A percentile compares a stretch with the other conserved stretches of the same genome.
Evolutionary conservation across 2,113 vertebrate species (phyloP).

Genomic region (Lucifuga dentata): DNA sequence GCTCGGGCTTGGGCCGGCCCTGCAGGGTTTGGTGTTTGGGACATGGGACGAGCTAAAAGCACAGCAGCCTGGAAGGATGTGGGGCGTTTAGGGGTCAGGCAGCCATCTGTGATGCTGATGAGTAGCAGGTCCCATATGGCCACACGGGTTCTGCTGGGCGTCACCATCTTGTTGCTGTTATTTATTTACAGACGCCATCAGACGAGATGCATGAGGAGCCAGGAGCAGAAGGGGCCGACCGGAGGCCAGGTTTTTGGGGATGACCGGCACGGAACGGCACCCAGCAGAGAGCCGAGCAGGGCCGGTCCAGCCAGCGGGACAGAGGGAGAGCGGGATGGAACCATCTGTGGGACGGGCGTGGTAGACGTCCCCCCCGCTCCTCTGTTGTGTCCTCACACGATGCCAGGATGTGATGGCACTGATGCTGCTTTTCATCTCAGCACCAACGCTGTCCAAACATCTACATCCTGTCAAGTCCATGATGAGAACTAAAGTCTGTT

Average conservation of each 20-base stretch:
- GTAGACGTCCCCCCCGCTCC: slow-evolving; percentile 52
- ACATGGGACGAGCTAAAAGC: slow-evolving; percentile 43
- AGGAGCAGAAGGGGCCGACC: slow-evolving; percentile 32
- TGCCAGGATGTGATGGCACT: slow-evolving; percentile 40
- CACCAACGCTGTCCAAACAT: background rate
- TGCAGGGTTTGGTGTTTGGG: too few species aligned
- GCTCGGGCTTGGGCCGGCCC: too few species aligned
- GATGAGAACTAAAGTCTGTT: too few species aligned
- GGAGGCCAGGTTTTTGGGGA: slow-evolving; percentile 1
- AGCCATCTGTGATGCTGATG: slow-evolving; percentile 70
- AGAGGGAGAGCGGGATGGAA: slow-evolving; percentile 44
- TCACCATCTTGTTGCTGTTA: slow-evolving; percentile 72
- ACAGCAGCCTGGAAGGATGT: slow-evolving; percentile 46
- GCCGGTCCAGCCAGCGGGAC: slow-evolving; percentile 50
- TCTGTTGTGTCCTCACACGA: slow-evolving; percentile 21
- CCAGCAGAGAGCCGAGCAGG: slow-evolving; percentile 35
- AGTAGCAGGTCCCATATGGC: slow-evolving; percentile 75
- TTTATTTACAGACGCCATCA: slow-evolving; percentile 75
- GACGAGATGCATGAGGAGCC: slow-evolving; percentile 49
- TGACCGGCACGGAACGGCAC: slow-evolving; percentile 31
- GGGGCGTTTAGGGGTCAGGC: slow-evolving; percentile 35
- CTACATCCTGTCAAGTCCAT: too few species aligned
- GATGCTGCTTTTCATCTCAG: background rate
- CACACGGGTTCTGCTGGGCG: slow-evolving; percentile 45
- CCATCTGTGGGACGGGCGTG: slow-evolving; percentile 78